Base-by-base conservation (phyloP, 2,797 vertebrate genomes). In the Ptychadena robeensis region DNA sequence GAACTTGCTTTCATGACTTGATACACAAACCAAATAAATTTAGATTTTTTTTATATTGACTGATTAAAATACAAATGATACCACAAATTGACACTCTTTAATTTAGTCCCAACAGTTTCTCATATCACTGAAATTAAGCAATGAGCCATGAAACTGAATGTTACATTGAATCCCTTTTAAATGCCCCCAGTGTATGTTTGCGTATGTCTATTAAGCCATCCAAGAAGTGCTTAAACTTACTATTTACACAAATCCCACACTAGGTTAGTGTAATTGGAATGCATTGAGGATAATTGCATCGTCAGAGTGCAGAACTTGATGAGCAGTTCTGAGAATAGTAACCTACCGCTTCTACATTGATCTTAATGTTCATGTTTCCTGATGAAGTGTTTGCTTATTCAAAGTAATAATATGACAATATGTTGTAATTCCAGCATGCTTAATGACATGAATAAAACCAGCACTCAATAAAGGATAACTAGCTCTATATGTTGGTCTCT, bases 131-230 rank as follows among this genome's bases (percentile, higher is more conserved):
- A 69, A 76, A 83, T 78, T 57, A 83, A 72, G 67, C 37, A 66
- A 78, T 83, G 81, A 83, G 81, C 78, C 81, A 83, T 83, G 68
- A 72, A 72, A 78, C 81, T 72, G 67, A 44, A 82, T 65, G 37
- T 82, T 82, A 78, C 64, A 77, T 44, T 78, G 67, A 83, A 38
- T 76, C 57, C n/a, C 69, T 66, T 83, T 78, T 32, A 78, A 53
- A 78, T 78, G 67, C 73, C 74, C 76, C 81, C 15, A 40, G 81
- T 77, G 68, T 67, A 78, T 83, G 73, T 82, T 82, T 75, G 48
- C 53, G 73, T 70, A 66, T 64, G 40, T 75, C 71, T 75, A 82
- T 74, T 82, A 82, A 82, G 72, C 71, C 80, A 75, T 74, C 70
- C 72, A 82, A 82, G 64, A 73, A 82, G 40, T 73, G 63, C 70